Evolutionary conservation across 2,888 invertebrate species (phyloP), one percentile per base, ranked within the genome.

Genomic region (Andrena chrysosceles): DNA sequence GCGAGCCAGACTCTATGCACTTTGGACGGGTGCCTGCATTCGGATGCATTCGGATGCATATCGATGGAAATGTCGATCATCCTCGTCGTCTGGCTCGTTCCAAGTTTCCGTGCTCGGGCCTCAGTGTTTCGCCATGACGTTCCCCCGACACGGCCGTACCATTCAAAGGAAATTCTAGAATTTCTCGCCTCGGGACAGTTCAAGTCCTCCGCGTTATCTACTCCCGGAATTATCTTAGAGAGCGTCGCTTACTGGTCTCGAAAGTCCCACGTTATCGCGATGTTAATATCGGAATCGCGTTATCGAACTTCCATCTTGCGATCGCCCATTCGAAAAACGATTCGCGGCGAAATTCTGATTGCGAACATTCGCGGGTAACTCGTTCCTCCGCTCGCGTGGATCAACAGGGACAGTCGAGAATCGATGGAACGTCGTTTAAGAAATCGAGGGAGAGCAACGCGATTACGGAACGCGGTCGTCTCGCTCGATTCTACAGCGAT

Each of bases 11-110:
- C 75, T 63, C 66, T 70, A 13, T 69, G 81, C 77, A 73, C 69
- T 75, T 70, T 69, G 62, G 77, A 72, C 75, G 73, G 59, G 20
- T 83, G 73, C 67, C 69, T 72, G 83, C 72, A 69, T 62, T 77
- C 78, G 83, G 66, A 83, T 72, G 83, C 72, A 69, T 62, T 77
- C 78, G 85, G 66, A 83, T 63, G 87, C 87, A 64, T 84, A 85
- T 87, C 87, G 80, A 87, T 74, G 79, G 81, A 85, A 80, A 76
- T 66, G 87, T 87, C 87, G 85, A 87, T 87, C 85, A 83, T 80
- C 83, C 66, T 75, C 26, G 48, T 31, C 54, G 67, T 72, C 74
- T 48, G 60, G 29, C 52, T 62, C 56, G 75, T 52, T 68, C 64
- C 64, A 71, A 80, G 71, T 75, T 75, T 48, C 64, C 66, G 23